Conservation (phyloP, 2,797 vertebrate species). For the Numenius phaeopus region DNA sequence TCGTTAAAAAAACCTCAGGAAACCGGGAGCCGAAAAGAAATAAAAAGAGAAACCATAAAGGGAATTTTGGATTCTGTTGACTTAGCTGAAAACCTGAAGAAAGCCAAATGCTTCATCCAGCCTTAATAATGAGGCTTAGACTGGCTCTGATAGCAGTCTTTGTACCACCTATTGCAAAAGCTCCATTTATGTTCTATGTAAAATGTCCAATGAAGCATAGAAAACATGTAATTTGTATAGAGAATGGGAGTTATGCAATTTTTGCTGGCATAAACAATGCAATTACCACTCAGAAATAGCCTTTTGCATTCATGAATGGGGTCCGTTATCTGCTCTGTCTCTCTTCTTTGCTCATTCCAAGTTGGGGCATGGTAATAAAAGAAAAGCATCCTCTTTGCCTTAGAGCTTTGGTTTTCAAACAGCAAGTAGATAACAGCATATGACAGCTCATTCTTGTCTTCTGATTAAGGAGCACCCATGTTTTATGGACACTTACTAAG, state of each 20-base stretch:
- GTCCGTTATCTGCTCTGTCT: conserved; percentile 26
- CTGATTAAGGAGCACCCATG: conserved; percentile 29
- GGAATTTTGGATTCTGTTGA: background rate
- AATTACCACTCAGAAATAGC: conserved; percentile 52
- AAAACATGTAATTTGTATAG: conserved; percentile 59
- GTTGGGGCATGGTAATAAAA: background rate
- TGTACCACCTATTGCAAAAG: conserved; percentile 56
- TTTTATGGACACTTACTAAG: conserved; percentile 11
- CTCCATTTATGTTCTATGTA: conserved; percentile 50
- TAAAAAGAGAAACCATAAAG: background rate
- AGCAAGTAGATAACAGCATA: conserved; percentile 1
- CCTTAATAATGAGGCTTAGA: conserved; percentile 37
- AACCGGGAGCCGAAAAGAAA: background rate
- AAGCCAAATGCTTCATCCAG: conserved; percentile 34
- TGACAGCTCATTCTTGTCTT: conserved; percentile 38
- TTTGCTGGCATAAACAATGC: conserved; percentile 69
- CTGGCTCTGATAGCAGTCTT: background rate
- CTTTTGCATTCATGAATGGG: conserved; percentile 39
- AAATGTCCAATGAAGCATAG: conserved; percentile 63
- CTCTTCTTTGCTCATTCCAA: conserved; percentile 3
- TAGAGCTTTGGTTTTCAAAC: conserved; percentile 33
- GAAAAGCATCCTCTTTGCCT: background rate
- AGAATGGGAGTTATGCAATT: conserved; percentile 47
- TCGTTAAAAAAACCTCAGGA: background rate
- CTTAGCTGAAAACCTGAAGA: conserved; percentile 13